Percentiles rank a stretch among this genome's conserved stretches.
These are phyloP conservation scores for Ladona fulva DNA, from an alignment of 1,140 invertebrate genomes.

Conservation along the genomic window DNA sequence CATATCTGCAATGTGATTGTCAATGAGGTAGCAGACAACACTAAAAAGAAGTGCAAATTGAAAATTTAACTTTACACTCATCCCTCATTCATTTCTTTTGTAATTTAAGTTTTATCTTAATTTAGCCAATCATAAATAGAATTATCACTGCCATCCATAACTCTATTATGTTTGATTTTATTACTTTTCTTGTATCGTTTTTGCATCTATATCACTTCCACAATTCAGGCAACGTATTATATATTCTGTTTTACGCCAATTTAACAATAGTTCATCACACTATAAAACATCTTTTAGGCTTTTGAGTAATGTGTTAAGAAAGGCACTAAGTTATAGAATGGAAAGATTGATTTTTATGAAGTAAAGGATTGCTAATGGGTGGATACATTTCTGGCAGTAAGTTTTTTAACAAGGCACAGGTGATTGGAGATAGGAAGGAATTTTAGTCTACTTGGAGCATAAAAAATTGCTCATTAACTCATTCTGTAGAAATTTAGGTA, in stretches of 20 bases:
- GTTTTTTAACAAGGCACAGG: conserved; percentile 4
- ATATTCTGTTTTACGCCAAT: no score
- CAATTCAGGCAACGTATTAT: no score
- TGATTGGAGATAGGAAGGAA: not conserved
- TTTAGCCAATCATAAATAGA: not conserved
- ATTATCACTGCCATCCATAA: no score
- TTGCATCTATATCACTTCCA: no score
- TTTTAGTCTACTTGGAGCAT: not conserved
- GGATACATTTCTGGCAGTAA: conserved; percentile 5
- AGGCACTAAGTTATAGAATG: conserved; percentile 6
- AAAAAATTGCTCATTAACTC: not conserved
- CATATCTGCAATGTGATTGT: conserved; percentile 5
- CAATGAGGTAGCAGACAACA: not conserved
- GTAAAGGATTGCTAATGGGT: not conserved
- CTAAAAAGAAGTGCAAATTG: not conserved
- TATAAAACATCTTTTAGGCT: not conserved
- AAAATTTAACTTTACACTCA: not conserved
- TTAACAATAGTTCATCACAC: no score
- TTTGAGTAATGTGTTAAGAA: not conserved
- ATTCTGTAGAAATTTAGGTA: not conserved
- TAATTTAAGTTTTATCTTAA: not conserved
- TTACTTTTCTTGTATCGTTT: no score
- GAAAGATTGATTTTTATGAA: not conserved
- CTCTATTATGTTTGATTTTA: no score
- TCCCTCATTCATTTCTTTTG: not conserved